A percentile compares a stretch with the other conserved stretches of the same genome.
phyloP scores from a whole-genome alignment of 2,797 vertebrate genomes.

The Melopsittacus undulatus region DNA sequence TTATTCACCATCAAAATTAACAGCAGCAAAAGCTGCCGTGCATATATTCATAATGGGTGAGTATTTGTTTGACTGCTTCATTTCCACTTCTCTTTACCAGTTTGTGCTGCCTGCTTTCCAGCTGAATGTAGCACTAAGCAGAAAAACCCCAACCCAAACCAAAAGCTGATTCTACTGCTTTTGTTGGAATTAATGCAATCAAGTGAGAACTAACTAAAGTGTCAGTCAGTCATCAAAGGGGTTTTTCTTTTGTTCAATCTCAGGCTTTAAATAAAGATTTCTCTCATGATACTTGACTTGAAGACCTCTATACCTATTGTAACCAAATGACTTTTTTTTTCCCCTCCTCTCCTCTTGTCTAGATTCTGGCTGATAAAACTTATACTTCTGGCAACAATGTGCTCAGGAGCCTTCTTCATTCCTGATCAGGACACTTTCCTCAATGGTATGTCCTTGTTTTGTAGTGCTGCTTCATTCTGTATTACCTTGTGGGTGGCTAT shows the following conservation, averaged over 20 bases:
- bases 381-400: constrained; percentile 86
- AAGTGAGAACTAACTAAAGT: not conserved
- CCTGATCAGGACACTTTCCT: constrained; percentile 90
- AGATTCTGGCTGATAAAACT: constrained; percentile 98
- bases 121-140: not conserved
- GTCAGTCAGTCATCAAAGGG: not conserved
- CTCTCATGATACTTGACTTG: not conserved
- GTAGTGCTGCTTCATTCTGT: not conserved
- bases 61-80: not conserved
- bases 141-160: not conserved
- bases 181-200: not conserved
- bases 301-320: not conserved
- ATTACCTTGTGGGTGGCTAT: not conserved
- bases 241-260: fast-evolving
- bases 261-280: not conserved
- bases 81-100: not conserved
- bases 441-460: constrained; percentile 79
- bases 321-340: not conserved
- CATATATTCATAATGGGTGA: constrained; percentile 93
- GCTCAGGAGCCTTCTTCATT: constrained; percentile 93
- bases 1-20: constrained; percentile 88
- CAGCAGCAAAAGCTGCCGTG: constrained; percentile 89
- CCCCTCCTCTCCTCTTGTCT: not conserved
- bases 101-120: not conserved
- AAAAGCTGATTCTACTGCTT: not conserved